These are phyloP conservation scores for Beris chalybata DNA, from an alignment of 2,888 invertebrate species.

Conservation along the genomic window DNA sequence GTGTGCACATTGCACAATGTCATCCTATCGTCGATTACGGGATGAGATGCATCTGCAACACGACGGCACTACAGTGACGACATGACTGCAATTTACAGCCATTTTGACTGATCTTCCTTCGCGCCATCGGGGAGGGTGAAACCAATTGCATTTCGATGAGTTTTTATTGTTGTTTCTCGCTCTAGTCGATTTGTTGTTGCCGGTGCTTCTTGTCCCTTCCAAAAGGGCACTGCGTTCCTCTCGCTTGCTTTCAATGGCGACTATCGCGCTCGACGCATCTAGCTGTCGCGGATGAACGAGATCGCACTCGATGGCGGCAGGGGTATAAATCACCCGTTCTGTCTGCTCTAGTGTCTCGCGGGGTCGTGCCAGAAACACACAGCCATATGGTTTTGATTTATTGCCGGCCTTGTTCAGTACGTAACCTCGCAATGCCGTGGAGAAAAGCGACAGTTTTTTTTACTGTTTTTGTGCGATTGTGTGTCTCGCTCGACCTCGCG, in stretches of 20 bases:
- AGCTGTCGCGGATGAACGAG: neutral
- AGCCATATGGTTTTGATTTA: conserved; percentile 47
- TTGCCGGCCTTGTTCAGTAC: conserved; percentile 53
- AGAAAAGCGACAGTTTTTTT: conserved; percentile 8
- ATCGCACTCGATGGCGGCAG: conserved; percentile 22
- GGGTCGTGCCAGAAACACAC: conserved; percentile 15
- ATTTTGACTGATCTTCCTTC: conserved; percentile 33
- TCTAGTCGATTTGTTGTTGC: conserved; percentile 11
- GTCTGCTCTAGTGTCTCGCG: neutral
- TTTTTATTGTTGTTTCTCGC: conserved; percentile 25
- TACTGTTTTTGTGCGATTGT: neutral
- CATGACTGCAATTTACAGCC: conserved; percentile 38
- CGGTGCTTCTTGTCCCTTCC: neutral
- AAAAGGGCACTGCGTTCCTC: neutral
- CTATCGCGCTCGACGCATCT: neutral
- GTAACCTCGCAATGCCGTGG: conserved; percentile 35
- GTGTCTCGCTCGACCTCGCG: neutral
- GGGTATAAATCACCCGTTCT: conserved; percentile 29
- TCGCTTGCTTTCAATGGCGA: neutral
- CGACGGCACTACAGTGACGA: conserved; percentile 18
- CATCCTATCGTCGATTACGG: neutral
- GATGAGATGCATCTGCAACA: conserved; percentile 13
- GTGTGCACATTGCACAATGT: neutral
- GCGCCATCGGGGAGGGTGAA: conserved; percentile 25
- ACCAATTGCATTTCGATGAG: conserved; percentile 37